Evolutionary conservation across 2,797 vertebrate species (phyloP).

Genomic region (Enteromius thamalakanensis): DNA sequence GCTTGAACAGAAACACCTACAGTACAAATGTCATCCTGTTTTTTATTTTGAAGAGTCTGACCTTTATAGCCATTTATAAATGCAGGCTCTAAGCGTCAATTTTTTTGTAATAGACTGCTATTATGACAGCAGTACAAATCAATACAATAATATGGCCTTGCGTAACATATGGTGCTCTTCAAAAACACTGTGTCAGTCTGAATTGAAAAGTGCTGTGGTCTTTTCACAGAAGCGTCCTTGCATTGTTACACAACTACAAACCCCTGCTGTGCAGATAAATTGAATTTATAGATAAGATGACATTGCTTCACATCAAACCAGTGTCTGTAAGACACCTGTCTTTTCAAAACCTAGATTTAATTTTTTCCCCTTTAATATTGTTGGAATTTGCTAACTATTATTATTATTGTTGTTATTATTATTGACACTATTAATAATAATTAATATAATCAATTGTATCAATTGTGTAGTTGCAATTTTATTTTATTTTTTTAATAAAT

Average conservation of each 20-base stretch:
- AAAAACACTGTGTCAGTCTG: conserved; percentile 34
- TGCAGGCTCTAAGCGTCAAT: neutral
- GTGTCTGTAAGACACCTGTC: neutral
- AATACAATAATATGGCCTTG: neutral
- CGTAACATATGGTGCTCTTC: neutral
- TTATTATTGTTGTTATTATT: neutral
- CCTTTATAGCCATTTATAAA: neutral
- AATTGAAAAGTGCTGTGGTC: conserved; percentile 52
- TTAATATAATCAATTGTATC: no score
- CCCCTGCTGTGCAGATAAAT: conserved; percentile 54
- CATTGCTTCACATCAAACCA: conserved; percentile 1
- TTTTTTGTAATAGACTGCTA: neutral
- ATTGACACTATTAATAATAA: no score
- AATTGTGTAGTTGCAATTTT: neutral
- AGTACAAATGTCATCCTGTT: neutral
- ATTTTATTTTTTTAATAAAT: neutral
- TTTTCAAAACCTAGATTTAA: neutral
- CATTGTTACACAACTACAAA: conserved; percentile 42
- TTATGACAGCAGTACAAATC: neutral
- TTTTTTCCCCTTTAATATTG: neutral
- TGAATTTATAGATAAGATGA: conserved; percentile 34
- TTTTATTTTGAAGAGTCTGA: neutral
- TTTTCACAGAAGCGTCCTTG: conserved; percentile 41
- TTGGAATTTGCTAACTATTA: neutral
- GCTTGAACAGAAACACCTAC: neutral